Base-by-base conservation (phyloP, 2,113 vertebrate species). In the Rhinogobius similis region DNA sequence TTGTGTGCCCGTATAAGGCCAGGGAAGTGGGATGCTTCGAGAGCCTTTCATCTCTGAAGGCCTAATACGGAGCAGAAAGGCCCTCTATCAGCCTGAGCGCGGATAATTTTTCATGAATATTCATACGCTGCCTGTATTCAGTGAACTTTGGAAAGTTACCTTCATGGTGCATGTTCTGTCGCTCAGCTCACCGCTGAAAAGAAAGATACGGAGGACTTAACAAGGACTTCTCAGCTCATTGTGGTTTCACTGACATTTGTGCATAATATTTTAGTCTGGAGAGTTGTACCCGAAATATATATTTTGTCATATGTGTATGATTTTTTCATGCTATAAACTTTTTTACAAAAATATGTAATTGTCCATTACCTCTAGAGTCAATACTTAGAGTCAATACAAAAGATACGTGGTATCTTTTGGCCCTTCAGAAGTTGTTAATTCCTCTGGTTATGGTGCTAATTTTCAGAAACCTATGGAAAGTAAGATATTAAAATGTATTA, bases 1-100 rank as follows among this genome's bases (percentile, higher is more conserved):
- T 97, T 96, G 94, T 96, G 93, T 94, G 92, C 90, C 88, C 80
- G 91, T 93, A 91, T 90, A 89, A 82, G 79, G 78, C 86, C 84
- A 59, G 78, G 82, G 87, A 89, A 89, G 82, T 82, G 86, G 82
- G 83, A 90, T 76, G 84, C 78, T 87, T 88, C 73, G 10, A 70
- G 13, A 77, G 81, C 79, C 90, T 92, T 93, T 93, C 89, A 92
- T 92, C 90, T 92, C 82, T 77, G 73, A 72, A 73, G 84, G 79
- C 78, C 86, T 86, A 87, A 88, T 86, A 76, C 83, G 20, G 29
- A 41, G 77, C 77, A 82, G 71, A 82, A 78, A 76, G 62, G 58
- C 82, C 79, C 2, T 79, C 87, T 89, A 91, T 88, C 85, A 87
- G 85, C 67, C 79, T n/a, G 76, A 82, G 86, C 85, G 55, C 38